A percentile compares a stretch with the other conserved stretches of the same genome.
Evolutionary conservation across 2,888 invertebrate genomes (phyloP).

Genomic region (Pterostichus niger): DNA sequence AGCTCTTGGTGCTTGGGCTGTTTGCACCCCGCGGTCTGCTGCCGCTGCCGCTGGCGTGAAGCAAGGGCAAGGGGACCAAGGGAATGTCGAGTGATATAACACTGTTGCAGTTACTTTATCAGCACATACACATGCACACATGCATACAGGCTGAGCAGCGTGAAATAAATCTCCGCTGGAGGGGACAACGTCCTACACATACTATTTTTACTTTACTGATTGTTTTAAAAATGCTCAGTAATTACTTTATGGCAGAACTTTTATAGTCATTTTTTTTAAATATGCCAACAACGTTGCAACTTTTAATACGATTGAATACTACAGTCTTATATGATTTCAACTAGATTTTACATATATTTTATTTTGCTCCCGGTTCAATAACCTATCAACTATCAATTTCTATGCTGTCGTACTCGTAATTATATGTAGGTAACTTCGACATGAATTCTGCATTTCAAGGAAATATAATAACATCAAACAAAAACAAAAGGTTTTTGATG

Average conservation of each 20-base stretch:
- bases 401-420: background rate
- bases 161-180: background rate
- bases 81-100: slow-evolving; percentile 17
- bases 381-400: too few relatives aligned
- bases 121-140: background rate
- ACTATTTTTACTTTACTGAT: background rate
- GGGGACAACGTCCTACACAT: background rate
- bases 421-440: too few relatives aligned
- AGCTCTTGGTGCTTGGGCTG: slow-evolving; percentile 15
- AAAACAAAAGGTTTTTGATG: background rate
- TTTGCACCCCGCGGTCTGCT: slow-evolving; percentile 18
- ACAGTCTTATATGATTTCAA: slow-evolving; percentile 12
- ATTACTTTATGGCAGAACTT: too few relatives aligned
- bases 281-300: background rate
- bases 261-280: too few relatives aligned
- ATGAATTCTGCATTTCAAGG: too few relatives aligned
- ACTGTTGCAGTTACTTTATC: slow-evolving; percentile 26
- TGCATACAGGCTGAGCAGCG: background rate
- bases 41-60: background rate
- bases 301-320: background rate
- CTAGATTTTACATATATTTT: too few relatives aligned
- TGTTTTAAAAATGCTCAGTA: too few relatives aligned
- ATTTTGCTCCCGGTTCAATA: too few relatives aligned
- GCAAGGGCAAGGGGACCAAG: background rate
- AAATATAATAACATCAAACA: too few relatives aligned